phyloP scores from a whole-genome alignment of 2,113 vertebrate genomes.

The Pygathrix nemaeus region DNA sequence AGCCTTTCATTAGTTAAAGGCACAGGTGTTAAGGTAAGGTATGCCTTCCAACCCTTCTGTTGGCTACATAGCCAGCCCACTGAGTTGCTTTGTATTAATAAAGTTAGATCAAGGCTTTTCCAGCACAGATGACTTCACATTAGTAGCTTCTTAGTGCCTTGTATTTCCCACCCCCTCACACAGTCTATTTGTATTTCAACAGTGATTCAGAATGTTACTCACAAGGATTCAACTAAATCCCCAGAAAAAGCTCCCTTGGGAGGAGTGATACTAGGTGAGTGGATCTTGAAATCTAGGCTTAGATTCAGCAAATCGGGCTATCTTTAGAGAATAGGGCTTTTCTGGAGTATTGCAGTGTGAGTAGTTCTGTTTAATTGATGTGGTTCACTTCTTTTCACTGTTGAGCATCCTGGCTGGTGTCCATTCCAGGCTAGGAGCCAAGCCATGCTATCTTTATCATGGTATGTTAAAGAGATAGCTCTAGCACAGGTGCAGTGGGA shows the following conservation, averaged over 20 bases:
- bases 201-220: slow-evolving; percentile 87
- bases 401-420: neutral
- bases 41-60: neutral
- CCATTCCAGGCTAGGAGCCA: neutral
- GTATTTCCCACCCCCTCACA: neutral
- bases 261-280: slow-evolving; percentile 86
- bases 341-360: neutral
- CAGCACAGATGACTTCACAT: neutral
- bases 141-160: neutral
- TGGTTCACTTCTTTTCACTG: neutral
- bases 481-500: neutral
- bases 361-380: neutral
- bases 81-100: slow-evolving; percentile 4
- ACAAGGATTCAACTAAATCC: slow-evolving; percentile 79
- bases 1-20: neutral
- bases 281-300: neutral
- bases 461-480: neutral
- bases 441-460: neutral
- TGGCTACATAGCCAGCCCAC: neutral
- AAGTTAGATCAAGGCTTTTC: neutral
- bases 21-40: neutral
- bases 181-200: slow-evolving; percentile 67
- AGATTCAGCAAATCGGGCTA: neutral
- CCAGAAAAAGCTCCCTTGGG: slow-evolving; percentile 80
- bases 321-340: neutral